Evolutionary conservation across 2,888 invertebrate genomes (phyloP), one percentile per base, ranked within the genome.

Genomic region (Nymphalis polychloros): DNA sequence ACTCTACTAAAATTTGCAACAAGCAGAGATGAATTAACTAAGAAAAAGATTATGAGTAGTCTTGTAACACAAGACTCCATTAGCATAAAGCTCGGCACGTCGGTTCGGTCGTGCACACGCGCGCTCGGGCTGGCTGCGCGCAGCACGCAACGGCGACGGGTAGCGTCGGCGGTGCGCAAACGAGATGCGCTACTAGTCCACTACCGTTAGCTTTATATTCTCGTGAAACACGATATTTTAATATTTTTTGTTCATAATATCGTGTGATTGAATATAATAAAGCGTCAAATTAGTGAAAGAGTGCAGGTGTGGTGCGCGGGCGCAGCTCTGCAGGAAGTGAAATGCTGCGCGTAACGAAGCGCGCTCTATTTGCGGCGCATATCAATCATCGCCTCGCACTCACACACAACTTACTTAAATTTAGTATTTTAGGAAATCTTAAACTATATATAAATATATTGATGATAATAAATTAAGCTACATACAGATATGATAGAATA

Each of bases 221-320:
- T 41, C 50, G 59, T 50, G 74, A 73, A 75, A 75, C 64, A 57
- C 52, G 75, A 75, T 75, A 75, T 73, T 71, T 68, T 63, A 59
- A 68, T 73, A 59, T 57, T 53, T 64, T 64, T 67, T 74, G 68
- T 69, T 69, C 60, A 48, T 67, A 55, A 48, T 48, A 64, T 55
- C 64, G 61, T 65, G 41, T 69, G 70, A 70, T 67, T 69, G 73
- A 74, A 69, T 70, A 74, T 75, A 67, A 75, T 74, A 72, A 75
- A 64, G 55, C 73, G 55, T 72, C 72, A 67, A 64, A 55, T 65
- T 52, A 67, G 50, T 67, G 64, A 70, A 59, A 41, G 72, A 50
- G 60, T 46, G 64, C 72, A 70, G 70, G 68, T 70, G 72, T 59
- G 67, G 17, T 41, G 57, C 53, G 57, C 31, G 57, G 27, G 57